phyloP scores from a whole-genome alignment of 1,140 invertebrate genomes.

The Ceratitis capitata region DNA sequence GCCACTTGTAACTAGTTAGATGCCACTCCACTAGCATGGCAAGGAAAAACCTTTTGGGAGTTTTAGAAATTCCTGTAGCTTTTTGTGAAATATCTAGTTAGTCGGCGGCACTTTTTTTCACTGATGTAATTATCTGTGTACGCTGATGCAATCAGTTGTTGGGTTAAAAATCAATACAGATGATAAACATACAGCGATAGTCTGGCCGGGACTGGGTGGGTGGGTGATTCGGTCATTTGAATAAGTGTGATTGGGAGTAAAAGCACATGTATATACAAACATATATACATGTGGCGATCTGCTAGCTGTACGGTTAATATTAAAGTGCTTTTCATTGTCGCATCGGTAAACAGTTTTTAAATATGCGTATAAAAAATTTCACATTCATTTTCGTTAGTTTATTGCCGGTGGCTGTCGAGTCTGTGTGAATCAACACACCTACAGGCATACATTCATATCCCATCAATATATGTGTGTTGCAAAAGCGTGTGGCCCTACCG shows the following conservation, averaged over 20 bases:
- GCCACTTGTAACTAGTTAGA: not conserved
- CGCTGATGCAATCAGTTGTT: constrained; percentile 17
- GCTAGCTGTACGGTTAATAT: not conserved
- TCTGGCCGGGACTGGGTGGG: constrained; percentile 4
- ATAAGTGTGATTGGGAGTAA: not conserved
- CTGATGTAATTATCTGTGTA: not conserved
- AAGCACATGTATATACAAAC: no score
- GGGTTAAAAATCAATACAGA: constrained; percentile 33
- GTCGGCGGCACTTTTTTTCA: not conserved
- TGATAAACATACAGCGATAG: not conserved
- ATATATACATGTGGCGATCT: not conserved
- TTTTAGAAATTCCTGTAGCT: no score
- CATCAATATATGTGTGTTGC: not conserved
- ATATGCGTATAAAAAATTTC: no score
- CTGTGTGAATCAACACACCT: not conserved
- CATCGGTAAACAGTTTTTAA: not conserved
- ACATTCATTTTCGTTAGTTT: not conserved
- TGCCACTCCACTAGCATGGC: no score
- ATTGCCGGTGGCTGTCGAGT: not conserved
- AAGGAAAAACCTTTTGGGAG: no score
- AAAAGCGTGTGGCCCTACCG: constrained; percentile 11
- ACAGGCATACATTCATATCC: not conserved
- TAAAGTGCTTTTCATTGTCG: not conserved
- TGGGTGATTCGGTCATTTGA: not conserved
- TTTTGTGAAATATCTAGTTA: no score